These are phyloP conservation scores for Spialia ferax DNA, from an alignment of 2,888 invertebrate genomes.

Conservation along the genomic window DNA sequence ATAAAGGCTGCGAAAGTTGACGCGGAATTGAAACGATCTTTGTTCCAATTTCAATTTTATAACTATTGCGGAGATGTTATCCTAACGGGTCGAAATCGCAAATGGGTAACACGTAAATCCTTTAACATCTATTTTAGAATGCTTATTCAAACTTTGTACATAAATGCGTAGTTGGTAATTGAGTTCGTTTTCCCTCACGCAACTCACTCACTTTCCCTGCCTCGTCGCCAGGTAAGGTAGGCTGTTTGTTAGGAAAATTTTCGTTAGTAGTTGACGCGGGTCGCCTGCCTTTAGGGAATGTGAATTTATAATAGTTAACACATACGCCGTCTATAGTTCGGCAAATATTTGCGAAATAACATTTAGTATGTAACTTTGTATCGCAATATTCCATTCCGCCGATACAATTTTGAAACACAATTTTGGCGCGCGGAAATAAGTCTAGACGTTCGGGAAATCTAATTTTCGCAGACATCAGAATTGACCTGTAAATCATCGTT, in stretches of 20 bases:
- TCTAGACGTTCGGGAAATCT: conserved; percentile 81
- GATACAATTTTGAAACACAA: conserved; percentile 46
- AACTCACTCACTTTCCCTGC: conserved; percentile 36
- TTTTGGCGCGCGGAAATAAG: conserved; percentile 62
- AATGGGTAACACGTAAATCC: not conserved
- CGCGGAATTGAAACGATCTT: not conserved
- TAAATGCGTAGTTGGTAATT: conserved; percentile 47
- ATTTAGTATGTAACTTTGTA: conserved; percentile 6
- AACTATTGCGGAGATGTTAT: not conserved
- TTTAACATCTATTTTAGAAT: conserved; percentile 10
- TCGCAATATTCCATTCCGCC: conserved; percentile 20
- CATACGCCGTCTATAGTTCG: conserved; percentile 32
- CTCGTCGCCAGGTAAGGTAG: conserved; percentile 47
- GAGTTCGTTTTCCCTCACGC: conserved; percentile 45
- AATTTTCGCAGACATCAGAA: conserved; percentile 61
- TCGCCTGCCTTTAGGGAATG: conserved; percentile 49
- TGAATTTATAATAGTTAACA: conserved; percentile 51
- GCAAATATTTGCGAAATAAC: conserved; percentile 17
- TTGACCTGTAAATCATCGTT: conserved; percentile 50
- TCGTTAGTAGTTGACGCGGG: conserved; percentile 48
- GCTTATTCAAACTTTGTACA: conserved; percentile 17
- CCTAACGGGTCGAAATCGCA: not conserved
- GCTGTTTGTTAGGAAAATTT: conserved; percentile 57
- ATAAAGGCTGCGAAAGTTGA: not conserved
- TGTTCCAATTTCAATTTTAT: conserved; percentile 4